Evolutionary conservation across 2,888 invertebrate genomes (phyloP).

Genomic region (Oscheius myriophilus): DNA sequence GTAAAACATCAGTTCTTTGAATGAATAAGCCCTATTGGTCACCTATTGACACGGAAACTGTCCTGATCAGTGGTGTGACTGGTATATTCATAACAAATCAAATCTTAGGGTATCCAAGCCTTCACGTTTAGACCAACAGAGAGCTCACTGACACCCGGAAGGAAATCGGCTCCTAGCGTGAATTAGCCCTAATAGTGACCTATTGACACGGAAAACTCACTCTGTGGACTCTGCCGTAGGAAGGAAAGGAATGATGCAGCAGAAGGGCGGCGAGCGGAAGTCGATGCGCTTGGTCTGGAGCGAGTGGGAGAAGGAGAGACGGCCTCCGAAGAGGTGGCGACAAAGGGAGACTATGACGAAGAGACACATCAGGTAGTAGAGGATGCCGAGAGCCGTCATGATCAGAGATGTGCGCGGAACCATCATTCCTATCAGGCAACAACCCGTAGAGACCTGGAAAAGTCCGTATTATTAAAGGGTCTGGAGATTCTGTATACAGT

Average conservation of each 20-base stretch:
- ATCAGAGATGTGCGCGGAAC: constrained; percentile 64
- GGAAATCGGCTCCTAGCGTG: neutral
- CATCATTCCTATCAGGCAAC: constrained; percentile 65
- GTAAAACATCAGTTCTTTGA: too few relatives aligned
- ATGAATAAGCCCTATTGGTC: too few relatives aligned
- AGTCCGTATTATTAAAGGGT: neutral
- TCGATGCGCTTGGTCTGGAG: constrained; percentile 55
- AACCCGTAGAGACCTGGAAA: constrained; percentile 59
- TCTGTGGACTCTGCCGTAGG: constrained; percentile 59
- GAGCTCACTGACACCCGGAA: neutral
- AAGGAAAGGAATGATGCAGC: constrained; percentile 61
- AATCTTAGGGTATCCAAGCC: too few relatives aligned
- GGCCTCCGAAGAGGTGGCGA: constrained; percentile 56
- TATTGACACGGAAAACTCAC: constrained; percentile 36
- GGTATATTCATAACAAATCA: too few relatives aligned
- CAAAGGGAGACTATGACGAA: constrained; percentile 68
- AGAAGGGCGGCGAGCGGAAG: constrained; percentile 66
- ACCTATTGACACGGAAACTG: too few relatives aligned
- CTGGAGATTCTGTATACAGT: neutral
- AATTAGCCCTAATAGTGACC: too few relatives aligned
- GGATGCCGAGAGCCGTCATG: constrained; percentile 61
- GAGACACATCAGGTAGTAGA: constrained; percentile 68
- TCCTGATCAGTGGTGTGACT: too few relatives aligned
- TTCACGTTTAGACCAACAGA: too few relatives aligned
- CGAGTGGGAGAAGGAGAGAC: constrained; percentile 45